Evolutionary conservation across 2,888 invertebrate genomes (phyloP).

Genomic region (Drosophila merina): DNA sequence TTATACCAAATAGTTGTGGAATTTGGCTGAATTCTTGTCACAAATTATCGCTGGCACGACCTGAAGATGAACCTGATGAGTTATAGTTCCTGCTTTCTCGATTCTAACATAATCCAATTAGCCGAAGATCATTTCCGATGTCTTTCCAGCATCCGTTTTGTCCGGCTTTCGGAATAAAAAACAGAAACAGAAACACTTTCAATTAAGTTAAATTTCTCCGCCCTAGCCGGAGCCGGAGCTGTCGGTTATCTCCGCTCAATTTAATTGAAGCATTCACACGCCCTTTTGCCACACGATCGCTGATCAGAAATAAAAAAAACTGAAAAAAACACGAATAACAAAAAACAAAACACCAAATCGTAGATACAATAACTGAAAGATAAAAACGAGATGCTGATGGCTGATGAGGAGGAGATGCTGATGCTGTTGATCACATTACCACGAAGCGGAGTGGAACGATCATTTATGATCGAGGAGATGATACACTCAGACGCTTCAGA

Average conservation of each 20-base stretch:
- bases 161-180: conserved; percentile 45
- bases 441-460: conserved; percentile 52
- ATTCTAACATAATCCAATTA: conserved; percentile 14
- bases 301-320: conserved; percentile 41
- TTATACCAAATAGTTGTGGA: not conserved
- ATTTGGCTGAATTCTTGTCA: not conserved
- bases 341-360: conserved; percentile 12
- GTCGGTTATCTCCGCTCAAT: conserved; percentile 58
- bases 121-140: conserved; percentile 10
- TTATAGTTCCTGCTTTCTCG: too few species aligned
- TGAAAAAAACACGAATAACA: conserved; percentile 5
- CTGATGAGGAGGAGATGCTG: conserved; percentile 67
- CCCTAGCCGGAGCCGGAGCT: conserved; percentile 4
- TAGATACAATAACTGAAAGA: conserved; percentile 20
- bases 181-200: conserved; percentile 53
- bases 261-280: conserved; percentile 70
- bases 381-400: conserved; percentile 75
- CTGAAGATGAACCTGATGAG: too few species aligned
- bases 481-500: conserved; percentile 1
- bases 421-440: conserved; percentile 76
- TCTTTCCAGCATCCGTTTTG: conserved; percentile 14
- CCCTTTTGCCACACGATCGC: conserved; percentile 77
- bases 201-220: conserved; percentile 66
- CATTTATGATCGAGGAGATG: conserved; percentile 43
- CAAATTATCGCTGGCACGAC: too few species aligned